phyloP scores from a whole-genome alignment of 1,140 invertebrate genomes.

The Proales similis region DNA sequence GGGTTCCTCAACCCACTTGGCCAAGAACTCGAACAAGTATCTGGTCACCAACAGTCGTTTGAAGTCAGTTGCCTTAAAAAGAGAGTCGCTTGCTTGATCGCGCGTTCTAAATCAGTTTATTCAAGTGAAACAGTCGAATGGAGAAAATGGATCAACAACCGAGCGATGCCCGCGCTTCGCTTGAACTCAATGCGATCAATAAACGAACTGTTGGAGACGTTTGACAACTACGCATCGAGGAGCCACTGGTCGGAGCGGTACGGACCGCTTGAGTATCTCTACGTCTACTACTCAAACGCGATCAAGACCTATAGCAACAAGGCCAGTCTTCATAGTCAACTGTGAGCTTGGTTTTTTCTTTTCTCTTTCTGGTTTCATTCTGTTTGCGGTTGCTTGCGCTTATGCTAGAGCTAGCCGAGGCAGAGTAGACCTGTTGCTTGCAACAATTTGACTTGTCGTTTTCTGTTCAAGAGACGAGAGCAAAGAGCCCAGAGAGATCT shows the following conservation, averaged over 20 bases:
- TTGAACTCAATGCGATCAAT: constrained; percentile 15
- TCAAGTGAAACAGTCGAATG: no score
- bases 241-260: constrained; percentile 16
- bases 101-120: no score
- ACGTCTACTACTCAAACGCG: constrained; percentile 19
- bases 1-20: background rate
- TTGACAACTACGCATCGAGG: background rate
- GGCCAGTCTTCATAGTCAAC: background rate
- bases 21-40: constrained; percentile 1
- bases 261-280: constrained; percentile 8
- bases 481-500: background rate
- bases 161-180: constrained; percentile 15
- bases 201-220: constrained; percentile 32
- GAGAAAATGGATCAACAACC: constrained; percentile 36
- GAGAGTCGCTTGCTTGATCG: no score
- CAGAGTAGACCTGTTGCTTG: no score
- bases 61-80: constrained; percentile 1
- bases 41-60: background rate
- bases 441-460: background rate
- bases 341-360: background rate
- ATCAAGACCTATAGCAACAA: constrained; percentile 3
- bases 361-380: background rate
- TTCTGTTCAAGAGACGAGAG: background rate
- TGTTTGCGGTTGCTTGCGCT: no score
- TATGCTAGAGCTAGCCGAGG: no score